Conservation (phyloP, 2,113 vertebrate species). For the Stigmatopora nigra region DNA sequence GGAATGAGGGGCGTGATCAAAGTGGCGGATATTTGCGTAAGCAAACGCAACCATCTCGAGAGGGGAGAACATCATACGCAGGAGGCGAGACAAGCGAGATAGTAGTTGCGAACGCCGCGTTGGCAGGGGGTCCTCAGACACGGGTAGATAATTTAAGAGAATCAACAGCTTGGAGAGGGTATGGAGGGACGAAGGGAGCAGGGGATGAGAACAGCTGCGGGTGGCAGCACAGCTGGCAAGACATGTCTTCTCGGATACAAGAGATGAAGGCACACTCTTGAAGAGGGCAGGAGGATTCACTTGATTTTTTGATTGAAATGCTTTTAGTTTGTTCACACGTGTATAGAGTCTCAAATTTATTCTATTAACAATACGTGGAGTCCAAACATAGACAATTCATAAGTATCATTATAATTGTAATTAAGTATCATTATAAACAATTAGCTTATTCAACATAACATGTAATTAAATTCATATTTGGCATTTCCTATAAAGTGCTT, state of each 20-base stretch:
- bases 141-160: conserved; percentile 47
- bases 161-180: conserved; percentile 47
- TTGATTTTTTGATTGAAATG: conserved; percentile 27
- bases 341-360: neutral
- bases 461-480: too few relatives aligned
- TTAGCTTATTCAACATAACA: too few relatives aligned
- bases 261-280: conserved; percentile 23
- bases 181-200: conserved; percentile 13
- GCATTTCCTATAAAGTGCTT: too few relatives aligned
- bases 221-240: conserved; percentile 31
- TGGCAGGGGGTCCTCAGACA: conserved; percentile 12
- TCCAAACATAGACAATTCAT: too few relatives aligned
- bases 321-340: conserved; percentile 6
- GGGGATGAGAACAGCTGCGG: conserved; percentile 37
- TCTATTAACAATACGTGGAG: too few relatives aligned
- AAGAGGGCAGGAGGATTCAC: conserved; percentile 33
- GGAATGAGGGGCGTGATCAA: conserved; percentile 52
- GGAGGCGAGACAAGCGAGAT: conserved; percentile 33
- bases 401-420: too few relatives aligned
- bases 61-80: conserved; percentile 43
- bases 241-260: conserved; percentile 29
- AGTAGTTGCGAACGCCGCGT: conserved; percentile 22
- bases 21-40: conserved; percentile 50
- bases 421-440: too few relatives aligned
- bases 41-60: conserved; percentile 49